phyloP scores from a whole-genome alignment of 2,888 invertebrate genomes.

The Lasius platythorax region DNA sequence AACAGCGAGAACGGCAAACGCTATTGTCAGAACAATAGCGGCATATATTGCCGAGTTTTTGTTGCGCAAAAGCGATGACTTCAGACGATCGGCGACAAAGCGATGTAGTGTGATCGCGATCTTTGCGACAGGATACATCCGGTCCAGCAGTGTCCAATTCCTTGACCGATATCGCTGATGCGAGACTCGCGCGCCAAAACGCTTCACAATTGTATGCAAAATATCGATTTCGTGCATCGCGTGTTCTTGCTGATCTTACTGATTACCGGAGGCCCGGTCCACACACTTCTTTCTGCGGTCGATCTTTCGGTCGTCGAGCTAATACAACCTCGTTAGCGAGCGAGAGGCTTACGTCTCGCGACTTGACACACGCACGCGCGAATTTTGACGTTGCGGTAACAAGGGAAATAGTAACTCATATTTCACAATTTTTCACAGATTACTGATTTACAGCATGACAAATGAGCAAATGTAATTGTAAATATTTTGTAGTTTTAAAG shows the following conservation, averaged over 20 bases:
- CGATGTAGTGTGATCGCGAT: slow-evolving; percentile 41
- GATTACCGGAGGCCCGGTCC: slow-evolving; percentile 11
- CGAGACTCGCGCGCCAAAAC: slow-evolving; percentile 67
- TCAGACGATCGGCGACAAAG: slow-evolving; percentile 46
- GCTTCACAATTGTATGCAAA: slow-evolving; percentile 79
- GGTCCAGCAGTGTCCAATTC: slow-evolving; percentile 62
- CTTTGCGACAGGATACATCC: slow-evolving; percentile 57
- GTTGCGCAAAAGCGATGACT: slow-evolving; percentile 42
- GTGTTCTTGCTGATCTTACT: slow-evolving; percentile 47
- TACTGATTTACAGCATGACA: background rate
- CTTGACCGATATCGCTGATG: slow-evolving; percentile 77
- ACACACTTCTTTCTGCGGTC: slow-evolving; percentile 27
- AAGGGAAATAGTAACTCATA: background rate
- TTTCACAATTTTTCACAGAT: background rate
- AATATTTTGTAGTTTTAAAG: background rate
- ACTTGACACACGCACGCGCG: background rate
- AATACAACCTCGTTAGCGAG: slow-evolving; percentile 25
- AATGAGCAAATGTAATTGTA: background rate
- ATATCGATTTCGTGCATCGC: slow-evolving; percentile 76
- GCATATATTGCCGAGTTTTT: background rate
- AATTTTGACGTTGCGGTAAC: background rate
- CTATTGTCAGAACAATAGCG: slow-evolving; percentile 36
- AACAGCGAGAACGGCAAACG: slow-evolving; percentile 10
- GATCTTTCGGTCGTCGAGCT: slow-evolving; percentile 19
- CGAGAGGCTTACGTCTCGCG: slow-evolving; percentile 29